Percentiles rank a stretch among this genome's conserved stretches.
These are phyloP conservation scores for Dryocosmus kuriphilus DNA, from an alignment of 2,888 invertebrate genomes.

Conservation along the genomic window DNA sequence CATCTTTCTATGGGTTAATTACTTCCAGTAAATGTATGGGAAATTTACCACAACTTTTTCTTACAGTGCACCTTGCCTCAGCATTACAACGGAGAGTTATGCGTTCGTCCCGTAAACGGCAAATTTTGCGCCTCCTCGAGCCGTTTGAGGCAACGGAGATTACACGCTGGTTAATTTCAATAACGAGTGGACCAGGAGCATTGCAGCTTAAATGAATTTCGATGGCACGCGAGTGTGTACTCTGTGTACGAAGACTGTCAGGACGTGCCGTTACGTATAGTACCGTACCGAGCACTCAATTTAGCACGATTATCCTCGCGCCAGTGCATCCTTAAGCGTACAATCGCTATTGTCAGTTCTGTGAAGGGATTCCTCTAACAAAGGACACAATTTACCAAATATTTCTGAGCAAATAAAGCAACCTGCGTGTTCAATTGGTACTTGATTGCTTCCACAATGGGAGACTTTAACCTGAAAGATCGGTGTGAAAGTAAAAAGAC, in stretches of 20 bases:
- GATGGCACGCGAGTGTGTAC: constrained; percentile 41
- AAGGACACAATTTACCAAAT: constrained; percentile 29
- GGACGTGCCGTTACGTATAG: constrained; percentile 40
- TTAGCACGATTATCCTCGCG: constrained; percentile 51
- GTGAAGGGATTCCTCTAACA: constrained; percentile 19
- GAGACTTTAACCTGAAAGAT: constrained; percentile 18
- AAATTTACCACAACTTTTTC: too few relatives aligned
- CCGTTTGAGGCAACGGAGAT: constrained; percentile 70
- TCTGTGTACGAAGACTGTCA: constrained; percentile 21
- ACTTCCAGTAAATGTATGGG: too few relatives aligned
- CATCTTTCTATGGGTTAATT: too few relatives aligned
- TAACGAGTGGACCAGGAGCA: constrained; percentile 57
- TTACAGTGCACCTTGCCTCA: constrained; percentile 67
- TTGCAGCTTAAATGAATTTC: constrained; percentile 59
- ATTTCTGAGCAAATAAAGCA: constrained; percentile 35
- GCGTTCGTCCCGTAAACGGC: constrained; percentile 64
- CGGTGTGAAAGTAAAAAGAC: constrained; percentile 16
- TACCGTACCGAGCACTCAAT: constrained; percentile 47
- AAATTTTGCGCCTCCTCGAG: constrained; percentile 64
- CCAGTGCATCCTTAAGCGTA: constrained; percentile 40
- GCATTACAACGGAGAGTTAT: constrained; percentile 54
- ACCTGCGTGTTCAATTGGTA: constrained; percentile 21
- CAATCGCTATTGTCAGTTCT: constrained; percentile 33
- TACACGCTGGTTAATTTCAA: constrained; percentile 72
- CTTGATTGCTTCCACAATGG: constrained; percentile 28